Evolutionary conservation across 1,140 invertebrate species (phyloP), one percentile per base, ranked within the genome.

Genomic region (Philopotamus ludificatus): DNA sequence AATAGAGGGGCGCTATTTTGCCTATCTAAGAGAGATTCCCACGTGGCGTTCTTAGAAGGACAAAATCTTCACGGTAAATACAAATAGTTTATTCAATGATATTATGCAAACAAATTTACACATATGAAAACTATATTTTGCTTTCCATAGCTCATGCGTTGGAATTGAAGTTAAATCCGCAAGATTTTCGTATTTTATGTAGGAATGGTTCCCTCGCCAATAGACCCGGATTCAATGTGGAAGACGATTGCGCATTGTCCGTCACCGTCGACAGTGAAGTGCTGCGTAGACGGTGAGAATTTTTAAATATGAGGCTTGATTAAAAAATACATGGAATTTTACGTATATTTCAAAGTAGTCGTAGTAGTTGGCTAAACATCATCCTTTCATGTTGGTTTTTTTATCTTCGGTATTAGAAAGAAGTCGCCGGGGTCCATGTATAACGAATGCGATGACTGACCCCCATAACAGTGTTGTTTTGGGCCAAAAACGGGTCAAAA

Each of bases 1-100:
- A 86, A 86, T 75, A 79, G 82, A 28, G 86, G 87, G 9, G 82
- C 85, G 1, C 65, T 88, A 1, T 72, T 74, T 2, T 89, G 87
- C 70, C 72, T 88, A 0, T 72, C 71, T 0, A 74, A 81, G 42
- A 75, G 76, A 1, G 72, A 73, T 34, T 85, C 81, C 1, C 82
- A 87, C 69, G 81, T 88, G 23, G 86, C 86, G 0, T 83, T 88
- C 62, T 72, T 88, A 1, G 82, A 86, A 63, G 74, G 75, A 4
- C 75, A 80, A 57, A 77, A 82, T 59, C 74, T 85, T 16, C 62
- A 66, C 2, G 70, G 82, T 83, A 74, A 64, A 2, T 21, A 59
- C 12, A 15, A 53, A 20, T 53, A 8, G 23, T 53, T 53, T 53
- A 4, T 59, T 1, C 53, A 1, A 59, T 15, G 18, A 49, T 26